Percentiles rank a stretch among this genome's conserved stretches.
These are phyloP conservation scores for Tenthredo amoena DNA, from an alignment of 2,888 invertebrate genomes.

Conservation along the genomic window DNA sequence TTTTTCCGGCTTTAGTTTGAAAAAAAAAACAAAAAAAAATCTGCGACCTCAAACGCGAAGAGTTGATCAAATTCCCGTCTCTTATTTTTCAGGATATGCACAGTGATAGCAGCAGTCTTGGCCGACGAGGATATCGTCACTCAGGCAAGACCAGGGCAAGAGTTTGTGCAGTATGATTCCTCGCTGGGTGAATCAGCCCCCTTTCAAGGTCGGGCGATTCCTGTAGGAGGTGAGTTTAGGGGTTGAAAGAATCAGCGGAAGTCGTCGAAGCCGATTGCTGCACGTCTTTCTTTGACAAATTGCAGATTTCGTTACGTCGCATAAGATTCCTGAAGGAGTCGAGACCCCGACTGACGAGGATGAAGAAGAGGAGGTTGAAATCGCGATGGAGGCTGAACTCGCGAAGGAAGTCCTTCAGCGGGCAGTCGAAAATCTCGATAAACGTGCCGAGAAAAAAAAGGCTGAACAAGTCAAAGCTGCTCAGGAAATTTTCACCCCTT, in stretches of 20 bases:
- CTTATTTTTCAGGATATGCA: conserved; percentile 79
- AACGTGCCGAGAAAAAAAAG: conserved; percentile 64
- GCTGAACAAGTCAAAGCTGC: conserved; percentile 63
- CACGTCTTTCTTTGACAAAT: conserved; percentile 14
- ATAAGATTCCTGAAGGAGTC: conserved; percentile 83
- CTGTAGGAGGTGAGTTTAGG: conserved; percentile 63
- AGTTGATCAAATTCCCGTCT: not conserved
- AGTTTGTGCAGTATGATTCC: conserved; percentile 83
- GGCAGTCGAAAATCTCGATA: conserved; percentile 58
- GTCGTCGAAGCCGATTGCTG: not conserved
- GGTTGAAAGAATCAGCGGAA: not conserved
- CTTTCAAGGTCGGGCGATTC: conserved; percentile 60
- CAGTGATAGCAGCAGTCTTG: conserved; percentile 77
- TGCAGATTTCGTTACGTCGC: conserved; percentile 84
- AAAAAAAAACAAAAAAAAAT: not conserved
- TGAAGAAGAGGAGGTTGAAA: conserved; percentile 70
- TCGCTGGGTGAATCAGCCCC: conserved; percentile 63
- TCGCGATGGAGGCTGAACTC: conserved; percentile 58
- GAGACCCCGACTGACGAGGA: conserved; percentile 68
- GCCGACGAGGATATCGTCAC: conserved; percentile 83
- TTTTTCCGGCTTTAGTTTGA: not conserved
- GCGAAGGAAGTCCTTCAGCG: conserved; percentile 59
- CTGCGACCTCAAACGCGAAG: not conserved
- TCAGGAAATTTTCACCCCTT: conserved; percentile 61
- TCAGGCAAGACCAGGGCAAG: conserved; percentile 83